Base-by-base conservation (phyloP, 2,888 invertebrate genomes). In the Drosophila sordidula region DNA sequence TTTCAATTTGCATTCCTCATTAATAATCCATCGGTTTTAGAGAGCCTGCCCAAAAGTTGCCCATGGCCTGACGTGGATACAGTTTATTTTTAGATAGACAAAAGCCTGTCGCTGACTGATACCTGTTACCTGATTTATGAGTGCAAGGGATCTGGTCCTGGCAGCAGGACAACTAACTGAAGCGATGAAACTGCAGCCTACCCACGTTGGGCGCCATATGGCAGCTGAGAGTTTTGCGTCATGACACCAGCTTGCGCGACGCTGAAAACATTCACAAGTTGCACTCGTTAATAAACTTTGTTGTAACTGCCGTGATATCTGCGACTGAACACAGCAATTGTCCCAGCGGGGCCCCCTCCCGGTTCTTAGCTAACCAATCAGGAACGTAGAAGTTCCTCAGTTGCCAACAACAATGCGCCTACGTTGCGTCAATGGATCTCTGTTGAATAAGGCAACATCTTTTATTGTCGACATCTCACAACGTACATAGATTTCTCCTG, bases 1-100 rank as follows among this genome's bases (percentile, higher is more conserved):
- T 29, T 38, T 18, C 9, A 36, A 75, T 67, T 75, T 75, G 68
- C 68, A 68, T 36, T 52, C 12, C 63, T 67, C 63, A 70, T 79
- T 70, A 62, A 63, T 49, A 42, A 47, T 36, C 56, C 36, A 50
- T 61, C 47, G 49, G 54, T 70, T 65, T 56, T 38, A 29, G 22
- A 26, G 12, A n/a, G 32, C 16, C 25, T 32, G 22, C 32, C 29
- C 3, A 22, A 41, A 18, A 42, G 29, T 59, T 42, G 38, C 14
- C 44, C 3, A 29, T 59, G 45, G 50, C 18, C 42, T 26, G 12
- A 6, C 14, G 9, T 14, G 34, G 49, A 16, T 11, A 26, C 22
- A 6, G 25, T 39, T 47, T 65, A 68, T 66, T 68, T 68, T 66
- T 49, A 63, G 57, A 26, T 25, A 18, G 8, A 36, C 22, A 26